Conservation (phyloP, 2,797 vertebrate species). For the Falco berigora region DNA sequence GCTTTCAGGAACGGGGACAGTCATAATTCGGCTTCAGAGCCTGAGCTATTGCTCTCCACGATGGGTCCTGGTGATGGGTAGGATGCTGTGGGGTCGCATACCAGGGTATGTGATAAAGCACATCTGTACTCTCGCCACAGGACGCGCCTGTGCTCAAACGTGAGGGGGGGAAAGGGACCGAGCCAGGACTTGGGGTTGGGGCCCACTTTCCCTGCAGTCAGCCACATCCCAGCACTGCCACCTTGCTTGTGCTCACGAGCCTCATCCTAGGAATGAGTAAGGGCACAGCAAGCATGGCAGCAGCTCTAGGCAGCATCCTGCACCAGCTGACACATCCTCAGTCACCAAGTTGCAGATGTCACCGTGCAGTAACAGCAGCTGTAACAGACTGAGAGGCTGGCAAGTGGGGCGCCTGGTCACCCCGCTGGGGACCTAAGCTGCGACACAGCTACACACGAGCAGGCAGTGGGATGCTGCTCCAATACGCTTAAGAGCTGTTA, state of each 20-base stretch:
- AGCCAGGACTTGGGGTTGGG: fast-evolving
- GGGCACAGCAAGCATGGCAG: not conserved
- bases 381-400: fast-evolving
- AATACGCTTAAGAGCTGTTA: not conserved
- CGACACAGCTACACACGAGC: fast-evolving
- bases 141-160: not conserved
- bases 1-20: not conserved
- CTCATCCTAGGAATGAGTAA: fast-evolving
- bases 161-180: fast-evolving
- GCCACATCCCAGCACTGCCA: not conserved
- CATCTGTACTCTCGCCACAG: fast-evolving
- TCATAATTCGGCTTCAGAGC: not conserved
- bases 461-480: not conserved
- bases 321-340: not conserved
- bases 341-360: fast-evolving
- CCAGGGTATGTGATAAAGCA: not conserved
- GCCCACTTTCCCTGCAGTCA: not conserved
- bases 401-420: not conserved
- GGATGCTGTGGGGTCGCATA: not conserved
- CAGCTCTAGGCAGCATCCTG: not conserved
- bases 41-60: not conserved
- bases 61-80: not conserved
- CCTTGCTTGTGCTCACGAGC: fast-evolving
- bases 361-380: not conserved
- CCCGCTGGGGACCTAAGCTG: fast-evolving